A percentile compares a stretch with the other conserved stretches of the same genome.
phyloP scores from a whole-genome alignment of 2,888 invertebrate genomes.

The Scelioninae gen. 2 region DNA sequence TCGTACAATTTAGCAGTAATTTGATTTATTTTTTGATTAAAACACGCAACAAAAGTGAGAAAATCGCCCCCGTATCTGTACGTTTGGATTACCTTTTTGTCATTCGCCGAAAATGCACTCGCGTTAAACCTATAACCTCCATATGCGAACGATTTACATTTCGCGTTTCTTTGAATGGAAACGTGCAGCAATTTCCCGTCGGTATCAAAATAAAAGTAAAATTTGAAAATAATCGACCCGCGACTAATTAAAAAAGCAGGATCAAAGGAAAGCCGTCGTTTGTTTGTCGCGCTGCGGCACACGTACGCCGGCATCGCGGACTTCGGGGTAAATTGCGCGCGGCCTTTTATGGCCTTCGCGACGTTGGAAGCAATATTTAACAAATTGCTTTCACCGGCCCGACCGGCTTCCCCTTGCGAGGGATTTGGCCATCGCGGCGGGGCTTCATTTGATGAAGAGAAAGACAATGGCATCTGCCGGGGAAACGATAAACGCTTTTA shows the following conservation, averaged over 20 bases:
- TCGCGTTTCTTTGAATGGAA: neutral
- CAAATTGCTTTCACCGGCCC: conserved; percentile 71
- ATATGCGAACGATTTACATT: no score
- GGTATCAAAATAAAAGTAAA: neutral
- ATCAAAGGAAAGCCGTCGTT: conserved; percentile 31
- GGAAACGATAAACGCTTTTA: conserved; percentile 60
- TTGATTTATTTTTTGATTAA: no score
- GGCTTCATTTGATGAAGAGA: conserved; percentile 69
- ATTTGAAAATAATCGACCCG: conserved; percentile 7
- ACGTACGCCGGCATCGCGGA: conserved; percentile 52
- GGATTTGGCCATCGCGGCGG: conserved; percentile 60
- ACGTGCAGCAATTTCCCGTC: neutral
- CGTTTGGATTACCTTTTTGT: no score
- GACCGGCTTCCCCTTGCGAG: conserved; percentile 65
- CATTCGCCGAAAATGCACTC: no score
- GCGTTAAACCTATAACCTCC: no score
- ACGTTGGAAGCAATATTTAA: conserved; percentile 71
- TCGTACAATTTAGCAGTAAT: no score
- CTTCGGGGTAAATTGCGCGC: conserved; percentile 50
- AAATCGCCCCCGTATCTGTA: conserved; percentile 46
- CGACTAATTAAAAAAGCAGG: conserved; percentile 13
- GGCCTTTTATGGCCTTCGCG: conserved; percentile 63
- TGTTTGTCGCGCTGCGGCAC: conserved; percentile 51
- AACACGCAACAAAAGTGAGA: no score
- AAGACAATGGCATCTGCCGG: conserved; percentile 63